Evolutionary conservation across 2,797 vertebrate genomes (phyloP), one percentile per base, ranked within the genome.

Genomic region (Parambassis ranga): DNA sequence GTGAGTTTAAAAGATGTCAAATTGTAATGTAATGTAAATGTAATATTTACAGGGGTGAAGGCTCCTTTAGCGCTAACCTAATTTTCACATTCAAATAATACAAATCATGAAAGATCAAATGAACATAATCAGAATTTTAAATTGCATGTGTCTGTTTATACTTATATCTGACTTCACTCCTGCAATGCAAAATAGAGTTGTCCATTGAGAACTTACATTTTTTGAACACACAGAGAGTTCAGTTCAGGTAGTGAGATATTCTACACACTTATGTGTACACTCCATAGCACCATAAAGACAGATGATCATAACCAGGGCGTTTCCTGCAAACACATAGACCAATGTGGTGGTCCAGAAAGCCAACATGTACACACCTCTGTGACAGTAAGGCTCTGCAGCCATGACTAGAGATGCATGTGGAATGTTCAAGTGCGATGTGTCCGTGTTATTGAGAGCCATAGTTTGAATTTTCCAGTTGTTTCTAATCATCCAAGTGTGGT

Each of bases 331-430:
- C 14, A 28, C 27, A 1, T 69, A 73, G 1, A 58, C 4, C 36
- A 77, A 31, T 0, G 66, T 77, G 27, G 48, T 77, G 57, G 41
- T 75, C 73, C 76, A 75, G 32, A 82, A 82, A 8, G 58, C 73
- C 46, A 79, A 65, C 50, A 62, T 18, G 38, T 79, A 79, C 32
- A 79, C 2, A 1, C 39, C 59, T 6, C 32, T 59, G 42, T 72
- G 7, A 51, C 82, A 82, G 61, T 72, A 37, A 3, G 5, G 41
- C 2, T 5, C 19, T 1, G 3, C 14, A 13, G 38, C 11, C 8
- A 1, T 2, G 6, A n/a, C 23, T 2, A 0, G 4, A 4, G 1
- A 19, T 3, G 10, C 3, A 1, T 16, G n/a, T 6, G 22, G 3
- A 1, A 43, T 3, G 0, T 10, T 26, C 6, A 13, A 15, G 4